phyloP scores from a whole-genome alignment of 2,888 invertebrate genomes.

The Leptinotarsa rubiginosa region DNA sequence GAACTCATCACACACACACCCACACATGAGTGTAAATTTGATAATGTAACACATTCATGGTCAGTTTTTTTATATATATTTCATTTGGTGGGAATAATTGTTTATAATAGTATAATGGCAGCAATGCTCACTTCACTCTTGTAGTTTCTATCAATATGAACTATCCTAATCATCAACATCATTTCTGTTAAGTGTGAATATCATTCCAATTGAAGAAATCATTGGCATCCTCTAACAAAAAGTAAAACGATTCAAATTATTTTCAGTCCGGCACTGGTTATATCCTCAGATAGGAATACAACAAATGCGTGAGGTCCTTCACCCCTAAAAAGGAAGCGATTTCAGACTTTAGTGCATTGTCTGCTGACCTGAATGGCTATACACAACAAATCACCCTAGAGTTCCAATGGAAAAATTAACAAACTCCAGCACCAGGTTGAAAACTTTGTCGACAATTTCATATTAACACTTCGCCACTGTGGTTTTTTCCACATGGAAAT shows the following conservation, averaged over 20 bases:
- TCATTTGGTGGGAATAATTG: no score
- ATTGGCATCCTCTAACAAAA: no score
- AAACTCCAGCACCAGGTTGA: neutral
- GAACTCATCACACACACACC: no score
- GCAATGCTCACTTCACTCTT: no score
- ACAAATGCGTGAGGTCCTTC: conserved; percentile 46
- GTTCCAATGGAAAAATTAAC: conserved; percentile 1
- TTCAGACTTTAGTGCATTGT: conserved; percentile 41
- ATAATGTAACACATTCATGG: no score
- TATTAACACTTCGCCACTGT: neutral
- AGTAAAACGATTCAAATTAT: neutral
- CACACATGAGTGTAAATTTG: no score
- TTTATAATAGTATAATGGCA: no score
- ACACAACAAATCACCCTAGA: conserved; percentile 33
- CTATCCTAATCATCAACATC: no score
- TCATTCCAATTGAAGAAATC: no score
- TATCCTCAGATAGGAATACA: conserved; percentile 10
- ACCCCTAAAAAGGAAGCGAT: conserved; percentile 40
- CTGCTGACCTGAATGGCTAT: conserved; percentile 40
- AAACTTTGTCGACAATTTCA: neutral
- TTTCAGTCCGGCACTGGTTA: neutral
- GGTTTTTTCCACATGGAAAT: neutral
- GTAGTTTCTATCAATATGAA: no score
- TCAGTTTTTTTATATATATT: no score
- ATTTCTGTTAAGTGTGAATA: no score